A percentile compares a stretch with the other conserved stretches of the same genome.
phyloP scores from a whole-genome alignment of 2,888 invertebrate species.

The Litoditis marina region DNA sequence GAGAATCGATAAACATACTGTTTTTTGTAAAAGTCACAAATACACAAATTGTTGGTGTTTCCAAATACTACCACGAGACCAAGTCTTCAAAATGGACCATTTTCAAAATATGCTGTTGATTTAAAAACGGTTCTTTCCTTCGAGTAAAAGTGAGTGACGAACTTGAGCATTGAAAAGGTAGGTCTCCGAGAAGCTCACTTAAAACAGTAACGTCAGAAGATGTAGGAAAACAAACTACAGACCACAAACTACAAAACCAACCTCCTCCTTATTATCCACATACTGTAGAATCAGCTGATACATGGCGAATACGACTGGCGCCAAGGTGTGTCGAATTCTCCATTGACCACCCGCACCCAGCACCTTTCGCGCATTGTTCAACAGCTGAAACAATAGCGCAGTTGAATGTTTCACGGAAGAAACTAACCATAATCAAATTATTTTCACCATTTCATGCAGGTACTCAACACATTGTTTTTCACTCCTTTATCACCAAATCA shows the following conservation, averaged over 20 bases:
- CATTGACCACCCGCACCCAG: conserved; percentile 85
- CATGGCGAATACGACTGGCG: conserved; percentile 89
- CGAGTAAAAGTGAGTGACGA: no score
- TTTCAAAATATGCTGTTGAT: no score
- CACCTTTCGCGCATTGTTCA: conserved; percentile 82
- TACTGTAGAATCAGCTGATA: conserved; percentile 72
- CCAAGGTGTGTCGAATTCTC: conserved; percentile 84
- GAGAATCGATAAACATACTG: not conserved
- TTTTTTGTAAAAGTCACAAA: no score
- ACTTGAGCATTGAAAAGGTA: no score
- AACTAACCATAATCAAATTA: not conserved
- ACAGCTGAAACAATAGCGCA: conserved; percentile 80
- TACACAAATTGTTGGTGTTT: no score
- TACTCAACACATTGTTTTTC: not conserved
- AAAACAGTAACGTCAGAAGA: not conserved
- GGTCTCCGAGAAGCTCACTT: not conserved
- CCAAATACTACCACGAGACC: no score
- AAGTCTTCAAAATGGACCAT: no score
- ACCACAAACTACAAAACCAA: conserved; percentile 4
- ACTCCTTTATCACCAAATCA: not conserved
- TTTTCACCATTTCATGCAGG: not conserved
- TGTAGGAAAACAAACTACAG: not conserved
- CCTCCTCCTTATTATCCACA: conserved; percentile 29
- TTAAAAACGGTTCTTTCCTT: no score
- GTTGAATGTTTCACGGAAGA: conserved; percentile 61